These are phyloP conservation scores for Dromas ardeola DNA, from an alignment of 2,113 vertebrate species.

Conservation along the genomic window DNA sequence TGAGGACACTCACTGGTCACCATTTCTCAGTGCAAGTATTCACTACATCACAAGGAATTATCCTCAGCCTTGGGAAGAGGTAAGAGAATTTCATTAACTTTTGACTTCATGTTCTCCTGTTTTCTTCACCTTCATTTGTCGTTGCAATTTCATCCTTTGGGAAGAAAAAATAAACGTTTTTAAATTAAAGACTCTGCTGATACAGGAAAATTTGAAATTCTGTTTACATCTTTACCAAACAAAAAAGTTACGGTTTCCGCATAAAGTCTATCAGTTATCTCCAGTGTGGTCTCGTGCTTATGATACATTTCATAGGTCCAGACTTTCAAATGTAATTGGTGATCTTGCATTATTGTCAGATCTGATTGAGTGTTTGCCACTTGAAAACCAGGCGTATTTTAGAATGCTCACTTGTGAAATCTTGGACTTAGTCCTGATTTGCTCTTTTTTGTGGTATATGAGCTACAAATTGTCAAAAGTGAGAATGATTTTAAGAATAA, in stretches of 20 bases:
- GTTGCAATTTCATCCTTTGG: not conserved
- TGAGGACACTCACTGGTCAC: conserved; percentile 81
- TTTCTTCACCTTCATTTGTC: not conserved
- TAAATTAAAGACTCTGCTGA: not conserved
- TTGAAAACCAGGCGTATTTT: not conserved
- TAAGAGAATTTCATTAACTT: conserved; percentile 2
- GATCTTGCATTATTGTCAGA: not conserved
- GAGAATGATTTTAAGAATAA: not conserved
- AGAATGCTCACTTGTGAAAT: not conserved
- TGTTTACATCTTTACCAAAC: not conserved
- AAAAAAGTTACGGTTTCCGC: not conserved
- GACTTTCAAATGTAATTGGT: not conserved
- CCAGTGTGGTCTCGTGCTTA: not conserved
- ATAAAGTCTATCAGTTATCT: not conserved
- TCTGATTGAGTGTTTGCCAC: not conserved
- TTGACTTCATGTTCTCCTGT: not conserved
- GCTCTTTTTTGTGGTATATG: not conserved
- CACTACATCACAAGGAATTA: conserved; percentile 75
- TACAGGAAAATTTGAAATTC: not conserved
- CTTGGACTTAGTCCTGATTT: not conserved
- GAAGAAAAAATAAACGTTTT: not conserved
- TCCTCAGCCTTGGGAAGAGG: conserved; percentile 78
- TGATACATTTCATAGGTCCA: not conserved
- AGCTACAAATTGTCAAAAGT: not conserved
- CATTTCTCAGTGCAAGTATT: conserved; percentile 77